Conservation (phyloP, 2,797 vertebrate species). For the Microctenopoma stevenorrisi region DNA sequence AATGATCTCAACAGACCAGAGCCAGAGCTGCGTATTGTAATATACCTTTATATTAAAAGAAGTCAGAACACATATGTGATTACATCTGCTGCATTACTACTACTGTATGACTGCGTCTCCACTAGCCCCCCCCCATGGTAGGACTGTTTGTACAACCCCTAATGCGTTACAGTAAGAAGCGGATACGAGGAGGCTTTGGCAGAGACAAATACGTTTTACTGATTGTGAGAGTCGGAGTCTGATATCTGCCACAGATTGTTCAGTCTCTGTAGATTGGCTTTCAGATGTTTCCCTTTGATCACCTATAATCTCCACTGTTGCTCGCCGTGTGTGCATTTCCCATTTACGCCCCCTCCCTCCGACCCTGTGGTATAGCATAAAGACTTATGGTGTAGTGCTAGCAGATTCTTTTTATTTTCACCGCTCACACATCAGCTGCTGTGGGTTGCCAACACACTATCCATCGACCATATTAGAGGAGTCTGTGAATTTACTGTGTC, state of each 20-base stretch:
- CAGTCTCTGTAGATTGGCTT: conserved; percentile 39
- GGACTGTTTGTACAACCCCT: conserved; percentile 8
- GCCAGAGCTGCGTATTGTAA: not conserved
- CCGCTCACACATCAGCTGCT: conserved; percentile 24
- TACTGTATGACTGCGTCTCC: not conserved
- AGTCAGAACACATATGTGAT: not conserved
- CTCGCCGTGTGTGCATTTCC: conserved; percentile 30
- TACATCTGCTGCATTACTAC: not conserved
- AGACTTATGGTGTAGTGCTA: not conserved
- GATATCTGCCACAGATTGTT: conserved; percentile 52
- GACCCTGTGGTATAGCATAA: not conserved
- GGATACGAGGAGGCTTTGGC: conserved; percentile 15
- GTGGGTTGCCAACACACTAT: conserved; percentile 37
- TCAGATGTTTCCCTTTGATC: conserved; percentile 41
- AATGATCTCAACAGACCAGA: not conserved
- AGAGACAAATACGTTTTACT: conserved; percentile 35
- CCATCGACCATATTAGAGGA: conserved; percentile 33
- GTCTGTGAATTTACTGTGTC: conserved; percentile 31
- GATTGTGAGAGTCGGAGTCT: conserved; percentile 36
- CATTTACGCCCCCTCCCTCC: conserved; percentile 1
- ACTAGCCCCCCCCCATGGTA: not conserved
- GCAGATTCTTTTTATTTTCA: conserved; percentile 36
- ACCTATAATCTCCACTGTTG: conserved; percentile 36
- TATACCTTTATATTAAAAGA: not conserved
- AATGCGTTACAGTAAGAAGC: conserved; percentile 21